Evolutionary conservation across 2,113 vertebrate genomes (phyloP), one percentile per base, ranked within the genome.

Genomic region (Ploceus nigricollis): DNA sequence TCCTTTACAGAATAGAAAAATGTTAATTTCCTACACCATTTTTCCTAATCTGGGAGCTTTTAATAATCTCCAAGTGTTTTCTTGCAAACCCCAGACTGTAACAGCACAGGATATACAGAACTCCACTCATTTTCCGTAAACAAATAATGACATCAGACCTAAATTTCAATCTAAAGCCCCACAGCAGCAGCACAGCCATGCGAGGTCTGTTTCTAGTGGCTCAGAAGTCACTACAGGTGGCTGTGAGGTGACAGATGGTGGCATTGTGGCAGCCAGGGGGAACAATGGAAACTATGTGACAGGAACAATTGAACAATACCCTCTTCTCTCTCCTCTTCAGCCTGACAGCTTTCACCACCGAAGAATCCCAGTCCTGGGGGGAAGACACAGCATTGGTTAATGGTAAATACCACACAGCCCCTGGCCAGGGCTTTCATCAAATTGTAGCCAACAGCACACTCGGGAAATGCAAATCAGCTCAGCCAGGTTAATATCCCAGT

Each of bases 281-380:
- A 54, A 83, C 70, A 90, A 81, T 5, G 61, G 82, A 30, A 40
- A 12, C 65, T 11, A 2, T 64, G 18, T 44, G 76, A 71, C 18
- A 13, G 23, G 30, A 90, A 87, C 63, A 85, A 85, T 8, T 7
- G 71, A 81, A 98, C 98, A 60, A 97, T 97, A 99, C 99, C 97
- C 99, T 97, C 94, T 99, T 99, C 96, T 99, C 98, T 90, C 99
- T 98, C 89, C 99, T 99, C 97, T 99, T 99, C 82, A 99, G 98
- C 37, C 98, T 98, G 81, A 98, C 98, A 56, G 98, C 98, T 97
- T 98, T 99, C 90, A 99, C 97, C 68, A 97, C 76, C 42, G 99
- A 99, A 57, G 99, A 99, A 96, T 99, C 99, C 99, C 99, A 99
- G 87, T 99, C 99, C 99, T 99, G 96, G 47, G 92, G 89, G 92